These are phyloP conservation scores for Brachyhypopomus occidentalis DNA, from an alignment of 2,113 vertebrate genomes.

Conservation along the genomic window DNA sequence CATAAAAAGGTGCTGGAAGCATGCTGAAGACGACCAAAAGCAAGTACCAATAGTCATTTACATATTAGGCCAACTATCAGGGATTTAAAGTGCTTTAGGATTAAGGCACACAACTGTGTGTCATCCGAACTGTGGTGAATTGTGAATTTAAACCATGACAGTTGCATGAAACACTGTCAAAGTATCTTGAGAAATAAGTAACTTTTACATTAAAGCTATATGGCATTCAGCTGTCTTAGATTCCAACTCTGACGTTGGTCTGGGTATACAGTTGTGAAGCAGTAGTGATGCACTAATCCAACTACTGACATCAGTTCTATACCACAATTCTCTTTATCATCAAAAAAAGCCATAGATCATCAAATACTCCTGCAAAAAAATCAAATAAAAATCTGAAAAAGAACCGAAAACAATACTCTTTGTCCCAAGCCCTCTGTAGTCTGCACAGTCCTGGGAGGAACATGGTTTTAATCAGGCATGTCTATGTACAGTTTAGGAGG, in stretches of 20 bases:
- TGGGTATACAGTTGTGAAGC: background rate
- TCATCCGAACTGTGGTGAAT: background rate
- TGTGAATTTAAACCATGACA: background rate
- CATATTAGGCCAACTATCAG: background rate
- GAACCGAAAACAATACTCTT: background rate
- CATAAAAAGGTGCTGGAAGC: background rate
- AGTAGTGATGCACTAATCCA: background rate
- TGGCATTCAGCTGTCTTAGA: background rate
- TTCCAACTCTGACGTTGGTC: no score
- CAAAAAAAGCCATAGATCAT: background rate
- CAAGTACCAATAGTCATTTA: background rate
- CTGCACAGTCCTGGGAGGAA: background rate
- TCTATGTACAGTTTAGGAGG: constrained; percentile 95
- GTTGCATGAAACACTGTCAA: no score
- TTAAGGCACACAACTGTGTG: background rate
- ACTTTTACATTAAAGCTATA: constrained; percentile 8
- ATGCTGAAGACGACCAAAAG: background rate
- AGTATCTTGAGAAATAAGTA: background rate
- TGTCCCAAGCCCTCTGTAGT: constrained; percentile 1
- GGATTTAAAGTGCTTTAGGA: constrained; percentile 3
- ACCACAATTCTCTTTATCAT: background rate
- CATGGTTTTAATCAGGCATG: constrained; percentile 85
- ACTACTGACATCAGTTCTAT: constrained; percentile 4
- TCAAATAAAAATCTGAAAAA: background rate
- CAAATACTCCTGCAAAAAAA: constrained; percentile 12